Conservation (phyloP, 2,797 vertebrate genomes). For the Myripristis murdjan region DNA sequence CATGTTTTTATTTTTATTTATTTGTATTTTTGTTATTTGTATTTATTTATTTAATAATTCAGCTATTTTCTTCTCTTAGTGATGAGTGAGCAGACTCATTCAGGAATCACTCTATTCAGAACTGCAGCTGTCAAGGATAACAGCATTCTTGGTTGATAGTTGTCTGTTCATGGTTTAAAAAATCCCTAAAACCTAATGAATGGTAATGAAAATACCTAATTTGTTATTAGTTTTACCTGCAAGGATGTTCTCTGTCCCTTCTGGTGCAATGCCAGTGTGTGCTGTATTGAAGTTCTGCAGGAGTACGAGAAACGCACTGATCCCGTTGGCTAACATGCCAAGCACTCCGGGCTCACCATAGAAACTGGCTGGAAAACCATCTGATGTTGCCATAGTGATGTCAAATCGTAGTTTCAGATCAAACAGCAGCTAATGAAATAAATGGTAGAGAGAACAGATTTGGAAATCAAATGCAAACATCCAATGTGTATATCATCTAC, state of each 20-base stretch:
- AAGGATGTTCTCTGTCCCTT: constrained; percentile 87
- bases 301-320: constrained; percentile 91
- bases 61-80: too few relatives aligned
- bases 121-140: background rate
- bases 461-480: too few relatives aligned
- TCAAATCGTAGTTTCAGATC: constrained; percentile 19
- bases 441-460: background rate
- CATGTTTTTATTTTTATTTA: background rate
- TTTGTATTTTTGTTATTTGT: too few relatives aligned
- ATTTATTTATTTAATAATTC: too few relatives aligned
- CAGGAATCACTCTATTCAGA: background rate
- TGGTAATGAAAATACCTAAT: background rate
- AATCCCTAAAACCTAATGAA: background rate
- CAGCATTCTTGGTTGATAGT: background rate
- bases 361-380: constrained; percentile 90
- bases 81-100: too few relatives aligned
- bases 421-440: constrained; percentile 14
- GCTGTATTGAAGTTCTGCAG: constrained; percentile 88
- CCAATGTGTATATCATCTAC: too few relatives aligned
- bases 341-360: constrained; percentile 91
- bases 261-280: constrained; percentile 74
- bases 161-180: background rate
- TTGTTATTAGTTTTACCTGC: constrained; percentile 80
- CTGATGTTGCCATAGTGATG: constrained; percentile 74
- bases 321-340: constrained; percentile 90